Evolutionary conservation across 2,888 invertebrate genomes (phyloP), one percentile per base, ranked within the genome.

Genomic region (Galeopsomyia nigrocyanea): DNA sequence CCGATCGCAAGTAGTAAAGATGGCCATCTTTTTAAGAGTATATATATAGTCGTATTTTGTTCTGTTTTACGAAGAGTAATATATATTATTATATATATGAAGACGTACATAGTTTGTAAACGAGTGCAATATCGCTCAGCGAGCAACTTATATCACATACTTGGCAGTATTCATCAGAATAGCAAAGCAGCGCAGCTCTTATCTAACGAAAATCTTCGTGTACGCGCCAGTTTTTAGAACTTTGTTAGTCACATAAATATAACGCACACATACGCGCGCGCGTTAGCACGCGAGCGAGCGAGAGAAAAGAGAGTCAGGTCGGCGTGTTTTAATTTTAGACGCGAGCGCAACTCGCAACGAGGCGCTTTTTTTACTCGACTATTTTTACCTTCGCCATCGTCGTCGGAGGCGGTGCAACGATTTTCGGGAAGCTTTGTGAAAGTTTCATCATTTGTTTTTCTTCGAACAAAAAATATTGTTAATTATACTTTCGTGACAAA

Each of bases 291-390:
- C 7, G n/a, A 16, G 57, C n/a, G 57, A 10, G 3, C n/a, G 39
- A 57, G 57, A 61, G 61, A 47, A 47, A 62, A 21, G 62, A 65
- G 55, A 71, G 73, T 73, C 68, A 68, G 74, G 67, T 68, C 69
- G 71, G 55, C 22, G 60, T 46, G 66, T 76, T 74, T 76, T 76
- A 76, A 74, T 69, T 74, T 74, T 76, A 76, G 74, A 68, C 55
- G 16, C 64, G 63, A 63, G 66, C 16, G 50, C 49, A 58, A 55
- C 7, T 17, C 51, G 61, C 57, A 16, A 31, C 19, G 17, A 31
- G 55, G 16, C 46, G 19, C 22, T 55, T 39, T 62, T 71, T 19
- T 47, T 39, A 39, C 39, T 3, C 16, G 13, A 58, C 69, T 73
- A 69, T 69, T 73, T 63, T 69, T 69, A 69, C 56, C 19, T 58